A percentile compares a stretch with the other conserved stretches of the same genome.
phyloP scores from a whole-genome alignment of 2,113 vertebrate genomes.

The Pangasianodon hypophthalmus region DNA sequence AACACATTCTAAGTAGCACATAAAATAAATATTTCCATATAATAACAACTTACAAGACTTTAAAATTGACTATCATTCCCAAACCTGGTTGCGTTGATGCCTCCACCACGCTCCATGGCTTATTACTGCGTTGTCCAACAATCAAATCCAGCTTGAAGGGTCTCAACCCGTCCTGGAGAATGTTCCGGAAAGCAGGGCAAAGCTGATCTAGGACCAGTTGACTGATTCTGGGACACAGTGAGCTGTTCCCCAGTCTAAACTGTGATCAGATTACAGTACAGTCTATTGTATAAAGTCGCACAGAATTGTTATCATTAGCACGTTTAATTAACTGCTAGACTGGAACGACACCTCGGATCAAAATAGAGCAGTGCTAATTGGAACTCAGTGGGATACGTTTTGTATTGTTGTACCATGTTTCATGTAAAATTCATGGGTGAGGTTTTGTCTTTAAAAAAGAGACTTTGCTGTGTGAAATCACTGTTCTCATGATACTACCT shows the following conservation, averaged over 20 bases:
- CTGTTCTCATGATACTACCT: constrained; percentile 73
- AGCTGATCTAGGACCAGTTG: constrained; percentile 90
- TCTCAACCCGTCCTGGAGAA: constrained; percentile 88
- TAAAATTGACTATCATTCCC: background rate
- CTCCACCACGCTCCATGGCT: constrained; percentile 89
- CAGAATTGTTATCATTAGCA: background rate
- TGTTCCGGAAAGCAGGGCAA: constrained; percentile 85
- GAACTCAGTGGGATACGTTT: background rate
- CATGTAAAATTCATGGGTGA: background rate
- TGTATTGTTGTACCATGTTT: background rate
- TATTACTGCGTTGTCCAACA: constrained; percentile 86
- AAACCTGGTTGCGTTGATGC: constrained; percentile 87
- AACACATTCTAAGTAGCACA: background rate
- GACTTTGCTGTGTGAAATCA: background rate
- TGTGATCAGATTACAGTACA: constrained; percentile 59
- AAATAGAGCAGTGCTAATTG: background rate
- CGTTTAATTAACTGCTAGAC: background rate
- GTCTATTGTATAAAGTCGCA: background rate
- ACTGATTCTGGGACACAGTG: constrained; percentile 85
- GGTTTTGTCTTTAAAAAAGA: background rate
- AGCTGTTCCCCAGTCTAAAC: constrained; percentile 93
- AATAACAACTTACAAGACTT: background rate
- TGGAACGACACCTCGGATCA: background rate
- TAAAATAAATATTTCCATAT: no score
- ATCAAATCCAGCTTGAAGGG: constrained; percentile 90